Evolutionary conservation across 2,797 vertebrate species (phyloP).

Genomic region (Myotis daubentonii): DNA sequence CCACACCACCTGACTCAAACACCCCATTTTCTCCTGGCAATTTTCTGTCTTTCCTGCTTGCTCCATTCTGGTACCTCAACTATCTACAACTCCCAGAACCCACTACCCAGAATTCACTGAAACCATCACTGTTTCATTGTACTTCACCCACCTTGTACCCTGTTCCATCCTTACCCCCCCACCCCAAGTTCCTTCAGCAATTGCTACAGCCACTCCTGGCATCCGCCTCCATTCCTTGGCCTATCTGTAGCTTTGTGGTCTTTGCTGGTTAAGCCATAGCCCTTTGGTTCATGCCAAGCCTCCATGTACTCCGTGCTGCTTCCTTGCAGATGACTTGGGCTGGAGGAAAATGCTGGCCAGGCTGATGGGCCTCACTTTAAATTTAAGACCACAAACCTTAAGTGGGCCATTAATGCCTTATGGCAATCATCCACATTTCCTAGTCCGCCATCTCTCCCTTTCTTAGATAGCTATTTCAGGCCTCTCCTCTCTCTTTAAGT

Average conservation of each 20-base stretch:
- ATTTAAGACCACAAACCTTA: not conserved
- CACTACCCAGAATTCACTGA: not conserved
- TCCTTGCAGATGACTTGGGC: not conserved
- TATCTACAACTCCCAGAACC: not conserved
- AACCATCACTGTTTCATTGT: not conserved
- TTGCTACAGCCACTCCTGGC: not conserved
- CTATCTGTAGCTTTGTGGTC: not conserved
- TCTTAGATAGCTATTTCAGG: not conserved
- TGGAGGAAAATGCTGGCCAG: not conserved
- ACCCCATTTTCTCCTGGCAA: not conserved
- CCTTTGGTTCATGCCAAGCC: not conserved
- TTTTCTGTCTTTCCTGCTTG: not conserved
- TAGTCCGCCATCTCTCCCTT: not conserved
- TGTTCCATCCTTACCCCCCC: accelerated
- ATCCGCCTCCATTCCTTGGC: not conserved
- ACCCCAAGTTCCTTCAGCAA: not conserved
- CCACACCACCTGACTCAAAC: not conserved
- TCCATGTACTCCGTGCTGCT: not conserved
- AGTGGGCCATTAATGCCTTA: not conserved
- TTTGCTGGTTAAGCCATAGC: not conserved
- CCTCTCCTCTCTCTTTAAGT: not conserved
- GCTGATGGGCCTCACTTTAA: not conserved
- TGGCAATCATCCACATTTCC: too few relatives aligned
- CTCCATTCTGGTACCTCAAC: not conserved
- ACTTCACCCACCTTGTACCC: not conserved